Conservation (phyloP, 2,888 invertebrate genomes). For the Physocephala rufipes region DNA sequence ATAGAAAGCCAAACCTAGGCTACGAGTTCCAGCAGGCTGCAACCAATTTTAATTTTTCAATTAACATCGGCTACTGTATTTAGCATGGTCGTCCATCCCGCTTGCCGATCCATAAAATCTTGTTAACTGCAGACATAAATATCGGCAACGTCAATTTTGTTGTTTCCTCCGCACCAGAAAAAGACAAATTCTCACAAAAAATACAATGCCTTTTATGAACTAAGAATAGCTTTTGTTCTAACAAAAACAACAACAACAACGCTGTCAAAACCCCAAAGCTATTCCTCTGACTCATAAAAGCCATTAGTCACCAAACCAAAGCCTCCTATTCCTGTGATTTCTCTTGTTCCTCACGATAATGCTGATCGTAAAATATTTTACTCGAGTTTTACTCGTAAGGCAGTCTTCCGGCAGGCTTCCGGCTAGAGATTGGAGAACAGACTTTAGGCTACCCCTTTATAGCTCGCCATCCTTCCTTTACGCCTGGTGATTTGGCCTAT, state of each 20-base stretch:
- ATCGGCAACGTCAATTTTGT: constrained; percentile 37
- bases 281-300: constrained; percentile 4
- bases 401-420: neutral
- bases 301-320: neutral
- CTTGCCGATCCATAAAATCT: constrained; percentile 40
- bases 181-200: too few species aligned
- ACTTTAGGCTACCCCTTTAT: too few species aligned
- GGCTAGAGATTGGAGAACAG: too few species aligned
- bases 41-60: constrained; percentile 55
- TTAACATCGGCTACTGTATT: constrained; percentile 60
- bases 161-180: constrained; percentile 21
- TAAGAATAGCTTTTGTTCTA: neutral
- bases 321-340: neutral
- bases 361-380: constrained; percentile 16
- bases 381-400: too few species aligned
- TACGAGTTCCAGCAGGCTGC: constrained; percentile 36
- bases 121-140: constrained; percentile 43
- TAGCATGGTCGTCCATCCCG: constrained; percentile 39
- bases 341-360: neutral
- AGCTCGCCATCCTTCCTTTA: too few species aligned
- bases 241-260: constrained; percentile 9
- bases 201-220: too few species aligned
- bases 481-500: constrained; percentile 6
- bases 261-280: neutral
- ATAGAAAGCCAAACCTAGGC: neutral